Percentiles rank a stretch among this genome's conserved stretches.
Conservation (phyloP, 2,113 vertebrate species). For the Aegypius monachus region DNA sequence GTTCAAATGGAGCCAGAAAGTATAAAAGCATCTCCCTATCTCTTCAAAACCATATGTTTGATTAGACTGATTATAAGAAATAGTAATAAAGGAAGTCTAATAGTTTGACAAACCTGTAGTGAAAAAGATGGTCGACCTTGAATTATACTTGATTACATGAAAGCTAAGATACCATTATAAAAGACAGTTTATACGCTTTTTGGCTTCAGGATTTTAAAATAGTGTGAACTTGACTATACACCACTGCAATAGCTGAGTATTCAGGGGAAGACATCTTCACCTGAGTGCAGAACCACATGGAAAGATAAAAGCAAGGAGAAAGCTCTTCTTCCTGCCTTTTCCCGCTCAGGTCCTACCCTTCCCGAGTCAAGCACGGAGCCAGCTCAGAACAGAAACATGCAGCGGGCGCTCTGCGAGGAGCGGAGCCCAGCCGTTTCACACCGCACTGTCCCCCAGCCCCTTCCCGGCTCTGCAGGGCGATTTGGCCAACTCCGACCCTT, state of each 20-base stretch:
- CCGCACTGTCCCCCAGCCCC: accelerated
- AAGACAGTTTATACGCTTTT: neutral
- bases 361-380: neutral
- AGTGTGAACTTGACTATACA: neutral
- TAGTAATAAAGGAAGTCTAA: neutral
- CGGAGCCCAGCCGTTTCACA: accelerated
- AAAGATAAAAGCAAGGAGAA: neutral
- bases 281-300: neutral
- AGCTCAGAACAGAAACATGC: neutral
- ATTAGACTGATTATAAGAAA: neutral
- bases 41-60: neutral
- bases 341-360: neutral
- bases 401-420: accelerated
- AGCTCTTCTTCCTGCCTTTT: neutral
- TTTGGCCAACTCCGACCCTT: neutral
- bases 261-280: neutral
- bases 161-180: neutral
- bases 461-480: neutral
- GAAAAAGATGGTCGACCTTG: neutral
- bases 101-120: neutral
- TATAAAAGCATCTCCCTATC: neutral
- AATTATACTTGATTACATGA: neutral
- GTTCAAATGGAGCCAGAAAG: neutral
- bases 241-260: neutral
- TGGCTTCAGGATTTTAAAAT: neutral